A percentile compares a stretch with the other conserved stretches of the same genome.
Evolutionary conservation across 2,888 invertebrate species (phyloP).

Genomic region (Microctonus brassicae): DNA sequence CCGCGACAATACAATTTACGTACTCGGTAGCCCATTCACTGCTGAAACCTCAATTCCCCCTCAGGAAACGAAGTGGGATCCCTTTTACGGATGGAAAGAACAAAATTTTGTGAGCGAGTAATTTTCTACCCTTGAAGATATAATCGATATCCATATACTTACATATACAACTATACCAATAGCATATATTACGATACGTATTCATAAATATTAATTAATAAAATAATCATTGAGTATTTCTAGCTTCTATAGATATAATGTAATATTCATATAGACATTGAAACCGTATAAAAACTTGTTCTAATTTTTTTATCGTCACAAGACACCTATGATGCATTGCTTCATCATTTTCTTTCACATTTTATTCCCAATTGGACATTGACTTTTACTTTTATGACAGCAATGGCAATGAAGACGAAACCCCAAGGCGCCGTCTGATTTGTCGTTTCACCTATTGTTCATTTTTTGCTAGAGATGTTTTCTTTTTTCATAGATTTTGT

Average conservation of each 20-base stretch:
- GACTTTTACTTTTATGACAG: constrained; percentile 12
- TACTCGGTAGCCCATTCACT: constrained; percentile 44
- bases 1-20: constrained; percentile 56
- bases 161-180: neutral
- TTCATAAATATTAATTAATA: neutral
- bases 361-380: constrained; percentile 23
- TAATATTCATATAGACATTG: neutral
- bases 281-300: neutral
- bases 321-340: neutral
- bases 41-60: constrained; percentile 50
- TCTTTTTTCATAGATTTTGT: constrained; percentile 44
- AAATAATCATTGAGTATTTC: neutral
- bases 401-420: constrained; percentile 35
- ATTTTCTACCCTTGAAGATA: neutral
- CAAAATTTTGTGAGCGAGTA: neutral
- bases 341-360: neutral
- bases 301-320: neutral
- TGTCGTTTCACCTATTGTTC: constrained; percentile 40
- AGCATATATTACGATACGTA: neutral
- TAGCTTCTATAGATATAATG: neutral
- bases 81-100: constrained; percentile 42
- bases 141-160: neutral
- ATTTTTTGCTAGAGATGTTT: constrained; percentile 22
- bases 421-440: constrained; percentile 53
- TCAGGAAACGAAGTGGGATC: constrained; percentile 49